Percentiles rank a stretch among this genome's conserved stretches.
Evolutionary conservation across 1,140 invertebrate species (phyloP).

Genomic region (Brachionus koreanus): DNA sequence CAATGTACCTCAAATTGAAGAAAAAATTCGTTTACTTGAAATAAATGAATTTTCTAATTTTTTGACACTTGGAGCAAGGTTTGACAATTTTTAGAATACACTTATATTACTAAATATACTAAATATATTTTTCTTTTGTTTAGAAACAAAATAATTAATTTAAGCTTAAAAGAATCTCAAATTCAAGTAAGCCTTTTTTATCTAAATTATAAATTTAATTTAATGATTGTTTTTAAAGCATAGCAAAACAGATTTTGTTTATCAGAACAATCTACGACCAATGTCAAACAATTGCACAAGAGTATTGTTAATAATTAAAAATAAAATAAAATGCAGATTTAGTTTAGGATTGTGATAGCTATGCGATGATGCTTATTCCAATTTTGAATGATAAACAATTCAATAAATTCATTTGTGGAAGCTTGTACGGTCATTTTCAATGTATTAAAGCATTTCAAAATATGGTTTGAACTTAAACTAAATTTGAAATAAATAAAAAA

Average conservation of each 20-base stretch:
- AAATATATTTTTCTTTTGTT: background rate
- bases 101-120: no score
- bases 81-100: no score
- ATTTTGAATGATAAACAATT: background rate
- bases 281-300: background rate
- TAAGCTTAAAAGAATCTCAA: background rate
- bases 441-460: slow-evolving; percentile 18
- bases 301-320: background rate
- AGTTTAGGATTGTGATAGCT: background rate
- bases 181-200: background rate
- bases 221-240: background rate
- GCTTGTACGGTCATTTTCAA: background rate
- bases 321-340: background rate
- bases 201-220: background rate
- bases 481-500: background rate
- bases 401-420: slow-evolving; percentile 22
- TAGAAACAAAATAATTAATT: background rate
- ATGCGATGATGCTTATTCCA: background rate
- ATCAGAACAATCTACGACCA: background rate
- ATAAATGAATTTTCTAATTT: background rate
- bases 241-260: background rate
- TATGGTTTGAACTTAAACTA: background rate
- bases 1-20: background rate
- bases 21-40: background rate
- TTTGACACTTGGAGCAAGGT: background rate